Percentiles rank a stretch among this genome's conserved stretches.
These are phyloP conservation scores for Eilema caniola DNA, from an alignment of 2,888 invertebrate genomes.

Conservation along the genomic window DNA sequence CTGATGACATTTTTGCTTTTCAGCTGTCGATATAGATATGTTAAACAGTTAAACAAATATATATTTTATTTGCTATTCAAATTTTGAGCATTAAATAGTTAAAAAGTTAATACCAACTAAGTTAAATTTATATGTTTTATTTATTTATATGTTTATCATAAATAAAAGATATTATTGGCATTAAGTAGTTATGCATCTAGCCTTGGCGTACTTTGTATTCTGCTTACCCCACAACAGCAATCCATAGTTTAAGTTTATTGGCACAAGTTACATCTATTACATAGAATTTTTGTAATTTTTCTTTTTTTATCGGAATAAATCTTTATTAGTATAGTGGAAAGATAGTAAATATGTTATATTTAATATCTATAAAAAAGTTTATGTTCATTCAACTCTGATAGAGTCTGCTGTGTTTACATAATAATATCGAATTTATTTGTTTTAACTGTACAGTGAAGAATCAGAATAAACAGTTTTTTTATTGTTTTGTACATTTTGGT, in stretches of 20 bases:
- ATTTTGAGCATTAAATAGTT: background rate
- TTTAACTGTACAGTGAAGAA: too few species aligned
- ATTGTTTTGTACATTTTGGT: background rate
- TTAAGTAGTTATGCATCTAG: background rate
- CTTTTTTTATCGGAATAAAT: background rate
- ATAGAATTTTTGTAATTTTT: constrained; percentile 14
- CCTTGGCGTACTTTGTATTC: constrained; percentile 19
- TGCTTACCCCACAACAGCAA: constrained; percentile 12
- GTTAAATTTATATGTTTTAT: background rate
- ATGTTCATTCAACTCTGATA: background rate
- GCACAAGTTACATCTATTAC: constrained; percentile 16
- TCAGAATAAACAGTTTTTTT: too few species aligned
- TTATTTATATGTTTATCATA: constrained; percentile 8
- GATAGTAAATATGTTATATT: background rate
- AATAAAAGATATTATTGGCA: constrained; percentile 16
- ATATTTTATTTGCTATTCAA: too few species aligned
- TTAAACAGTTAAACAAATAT: too few species aligned
- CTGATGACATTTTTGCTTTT: too few species aligned
- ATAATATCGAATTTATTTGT: background rate
- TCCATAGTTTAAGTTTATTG: constrained; percentile 20
- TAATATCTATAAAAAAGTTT: background rate
- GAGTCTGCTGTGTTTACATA: background rate
- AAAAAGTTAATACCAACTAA: background rate
- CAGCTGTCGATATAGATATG: too few species aligned
- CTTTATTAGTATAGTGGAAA: background rate